Percentiles rank a stretch among this genome's conserved stretches.
These are phyloP conservation scores for Rhabdornis inornatus DNA, from an alignment of 2,113 vertebrate species.

Conservation along the genomic window DNA sequence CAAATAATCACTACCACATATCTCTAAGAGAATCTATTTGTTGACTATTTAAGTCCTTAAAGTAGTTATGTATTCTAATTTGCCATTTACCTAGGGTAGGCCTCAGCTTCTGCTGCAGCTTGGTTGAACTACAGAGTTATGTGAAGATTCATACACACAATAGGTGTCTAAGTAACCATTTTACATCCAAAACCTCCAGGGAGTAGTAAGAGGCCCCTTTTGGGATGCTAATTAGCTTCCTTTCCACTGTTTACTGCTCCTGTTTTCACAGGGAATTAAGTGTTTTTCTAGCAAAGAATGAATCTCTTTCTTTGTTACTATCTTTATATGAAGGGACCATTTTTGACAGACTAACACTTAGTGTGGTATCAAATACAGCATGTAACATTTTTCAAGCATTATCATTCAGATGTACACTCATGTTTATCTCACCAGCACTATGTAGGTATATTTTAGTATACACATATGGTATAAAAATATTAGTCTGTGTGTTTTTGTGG, in stretches of 20 bases:
- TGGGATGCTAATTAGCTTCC: conserved; percentile 64
- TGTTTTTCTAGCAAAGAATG: neutral
- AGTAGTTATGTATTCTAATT: neutral
- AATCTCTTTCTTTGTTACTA: neutral
- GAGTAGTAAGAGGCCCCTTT: conserved; percentile 32
- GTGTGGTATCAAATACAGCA: neutral
- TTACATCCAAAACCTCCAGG: conserved; percentile 7
- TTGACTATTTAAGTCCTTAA: neutral
- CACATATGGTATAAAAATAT: neutral
- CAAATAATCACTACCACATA: neutral
- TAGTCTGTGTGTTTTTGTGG: neutral
- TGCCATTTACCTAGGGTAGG: neutral
- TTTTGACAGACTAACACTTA: neutral
- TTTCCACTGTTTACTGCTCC: conserved; percentile 49
- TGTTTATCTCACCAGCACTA: neutral
- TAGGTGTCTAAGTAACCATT: conserved; percentile 54
- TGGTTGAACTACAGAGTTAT: neutral
- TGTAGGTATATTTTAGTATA: neutral
- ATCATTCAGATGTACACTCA: neutral
- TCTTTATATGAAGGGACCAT: neutral
- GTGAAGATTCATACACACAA: conserved; percentile 25
- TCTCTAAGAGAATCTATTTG: neutral
- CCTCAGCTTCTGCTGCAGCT: neutral
- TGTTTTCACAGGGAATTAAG: conserved; percentile 24
- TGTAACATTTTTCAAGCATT: neutral